Evolutionary conservation across 1,140 invertebrate genomes (phyloP).

Genomic region (Pseudomyrmex cubaensis): DNA sequence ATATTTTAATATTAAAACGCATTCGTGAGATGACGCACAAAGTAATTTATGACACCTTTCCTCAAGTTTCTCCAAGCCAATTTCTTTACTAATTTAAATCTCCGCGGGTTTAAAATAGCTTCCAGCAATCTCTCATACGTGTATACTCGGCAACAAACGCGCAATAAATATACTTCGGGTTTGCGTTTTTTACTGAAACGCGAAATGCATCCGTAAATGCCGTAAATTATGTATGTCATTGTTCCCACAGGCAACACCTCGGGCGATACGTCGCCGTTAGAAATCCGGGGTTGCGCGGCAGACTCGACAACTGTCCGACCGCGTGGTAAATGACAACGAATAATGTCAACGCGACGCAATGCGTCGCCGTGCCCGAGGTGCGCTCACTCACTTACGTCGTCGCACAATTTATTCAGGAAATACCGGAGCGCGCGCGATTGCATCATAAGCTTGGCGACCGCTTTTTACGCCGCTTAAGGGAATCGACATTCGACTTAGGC

Average conservation of each 20-base stretch:
- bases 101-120: not conserved
- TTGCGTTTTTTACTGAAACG: not conserved
- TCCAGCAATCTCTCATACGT: not conserved
- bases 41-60: too few relatives aligned
- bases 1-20: too few relatives aligned
- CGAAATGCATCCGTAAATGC: slow-evolving; percentile 41
- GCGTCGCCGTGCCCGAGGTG: slow-evolving; percentile 57
- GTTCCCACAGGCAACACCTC: slow-evolving; percentile 56
- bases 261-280: slow-evolving; percentile 51
- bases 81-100: slow-evolving; percentile 7
- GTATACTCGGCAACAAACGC: not conserved
- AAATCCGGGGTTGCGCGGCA: slow-evolving; percentile 37
- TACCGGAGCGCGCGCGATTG: slow-evolving; percentile 79
- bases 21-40: too few relatives aligned
- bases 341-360: slow-evolving; percentile 68
- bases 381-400: slow-evolving; percentile 19
- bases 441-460: slow-evolving; percentile 75
- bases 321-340: slow-evolving; percentile 57
- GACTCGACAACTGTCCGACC: slow-evolving; percentile 17
- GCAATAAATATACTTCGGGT: slow-evolving; percentile 51
- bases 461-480: slow-evolving; percentile 83
- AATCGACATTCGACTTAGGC: slow-evolving; percentile 79
- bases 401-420: slow-evolving; percentile 82
- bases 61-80: not conserved
- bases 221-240: slow-evolving; percentile 32